Evolutionary conservation across 2,888 invertebrate species (phyloP), one percentile per base, ranked within the genome.

Genomic region (Bibio marci): DNA sequence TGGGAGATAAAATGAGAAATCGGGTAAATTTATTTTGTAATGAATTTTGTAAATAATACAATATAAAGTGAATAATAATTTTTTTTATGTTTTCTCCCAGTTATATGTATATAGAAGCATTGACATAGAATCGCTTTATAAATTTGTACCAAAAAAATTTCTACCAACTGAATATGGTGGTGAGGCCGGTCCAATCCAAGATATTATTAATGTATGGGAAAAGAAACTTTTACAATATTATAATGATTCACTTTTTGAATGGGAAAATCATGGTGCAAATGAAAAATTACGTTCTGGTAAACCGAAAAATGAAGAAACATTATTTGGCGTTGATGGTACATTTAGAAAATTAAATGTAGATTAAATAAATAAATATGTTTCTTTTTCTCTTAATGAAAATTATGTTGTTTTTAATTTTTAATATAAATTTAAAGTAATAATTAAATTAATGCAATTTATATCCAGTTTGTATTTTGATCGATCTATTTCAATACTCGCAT

Each of bases 121-220:
- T 45, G 59, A 65, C 42, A 59, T 65, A 40, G 70, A 73, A 15
- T 68, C 65, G 34, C 52, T 73, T 43, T 69, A 69, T 49, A 59
- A 71, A 47, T 49, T 63, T 35, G 60, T 77, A 31, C 72, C 76
- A 1, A 64, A 65, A 48, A 62, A 67, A 13, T 58, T 70, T 38
- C 53, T 78, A 34, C 77, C 77, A 1, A 59, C 56, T 14, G 76
- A 79, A 48, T 76, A 74, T 47, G 77, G 77, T 13, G 78, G 78
- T 6, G 59, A 59, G 13, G 71, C 65, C 22, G 70, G 70, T 2
- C 59, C 69, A 6, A 48, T 68, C 4, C 39, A 40, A 4, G 37
- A 56, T 41, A 52, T 60, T 6, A 51, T 55, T 15, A 45, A 49
- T 10, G 49, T 50, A 5, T 62, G 60, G 62, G 54, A 55, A 37